phyloP scores from a whole-genome alignment of 2,888 invertebrate genomes.

The Rutpela maculata region DNA sequence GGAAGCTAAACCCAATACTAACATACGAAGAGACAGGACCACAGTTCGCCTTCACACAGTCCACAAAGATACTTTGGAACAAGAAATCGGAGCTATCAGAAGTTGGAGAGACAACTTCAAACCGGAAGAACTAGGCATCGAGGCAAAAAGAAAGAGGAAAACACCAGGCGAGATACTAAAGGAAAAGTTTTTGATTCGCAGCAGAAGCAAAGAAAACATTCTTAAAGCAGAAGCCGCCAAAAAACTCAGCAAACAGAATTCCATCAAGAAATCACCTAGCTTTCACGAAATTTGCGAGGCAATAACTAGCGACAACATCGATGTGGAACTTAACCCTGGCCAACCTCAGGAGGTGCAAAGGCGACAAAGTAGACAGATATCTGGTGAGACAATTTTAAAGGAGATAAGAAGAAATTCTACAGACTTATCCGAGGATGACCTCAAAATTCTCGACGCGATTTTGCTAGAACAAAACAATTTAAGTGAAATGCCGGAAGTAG shows the following conservation, averaged over 20 bases:
- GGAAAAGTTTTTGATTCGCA: conserved; percentile 84
- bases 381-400: conserved; percentile 68
- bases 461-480: conserved; percentile 53
- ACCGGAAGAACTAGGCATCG: conserved; percentile 75
- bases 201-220: conserved; percentile 76
- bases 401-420: conserved; percentile 76
- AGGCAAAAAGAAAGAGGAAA: conserved; percentile 72
- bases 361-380: conserved; percentile 69
- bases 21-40: conserved; percentile 84
- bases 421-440: conserved; percentile 77
- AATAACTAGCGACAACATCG: conserved; percentile 75
- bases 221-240: conserved; percentile 62
- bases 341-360: conserved; percentile 72
- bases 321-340: conserved; percentile 77
- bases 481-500: conserved; percentile 48
- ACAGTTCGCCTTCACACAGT: conserved; percentile 85
- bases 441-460: conserved; percentile 76
- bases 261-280: conserved; percentile 70
- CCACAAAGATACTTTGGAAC: conserved; percentile 66
- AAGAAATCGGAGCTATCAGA: conserved; percentile 64
- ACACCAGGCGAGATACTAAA: conserved; percentile 81
- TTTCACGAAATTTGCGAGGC: conserved; percentile 77
- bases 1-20: conserved; percentile 65
- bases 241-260: conserved; percentile 51
- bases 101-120: conserved; percentile 80